A percentile compares a stretch with the other conserved stretches of the same genome.
These are phyloP conservation scores for Carpatolechia fugitivella DNA, from an alignment of 2,888 invertebrate genomes.

Conservation along the genomic window DNA sequence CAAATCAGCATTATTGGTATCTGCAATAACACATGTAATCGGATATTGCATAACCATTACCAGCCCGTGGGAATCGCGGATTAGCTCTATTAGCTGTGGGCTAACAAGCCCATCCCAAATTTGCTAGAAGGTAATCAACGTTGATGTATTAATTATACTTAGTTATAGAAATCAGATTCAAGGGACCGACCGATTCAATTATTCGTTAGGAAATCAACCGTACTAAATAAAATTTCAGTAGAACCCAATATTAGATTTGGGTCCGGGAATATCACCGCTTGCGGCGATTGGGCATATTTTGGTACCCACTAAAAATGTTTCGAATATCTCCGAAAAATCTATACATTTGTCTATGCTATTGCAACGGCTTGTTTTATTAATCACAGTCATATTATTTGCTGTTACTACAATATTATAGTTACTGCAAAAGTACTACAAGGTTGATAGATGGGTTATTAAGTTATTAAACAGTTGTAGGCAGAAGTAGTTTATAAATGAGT, in stretches of 20 bases:
- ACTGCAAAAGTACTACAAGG: too few relatives aligned
- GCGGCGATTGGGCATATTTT: background rate
- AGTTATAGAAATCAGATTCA: background rate
- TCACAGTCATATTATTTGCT: too few relatives aligned
- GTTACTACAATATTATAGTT: too few relatives aligned
- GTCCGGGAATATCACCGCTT: background rate
- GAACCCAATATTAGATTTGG: background rate
- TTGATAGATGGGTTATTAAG: too few relatives aligned
- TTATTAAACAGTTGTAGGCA: too few relatives aligned
- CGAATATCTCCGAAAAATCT: too few relatives aligned
- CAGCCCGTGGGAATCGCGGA: background rate
- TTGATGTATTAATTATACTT: conserved; percentile 1
- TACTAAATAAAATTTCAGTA: background rate
- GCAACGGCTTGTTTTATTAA: too few relatives aligned
- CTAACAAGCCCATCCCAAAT: background rate
- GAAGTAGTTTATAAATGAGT: too few relatives aligned
- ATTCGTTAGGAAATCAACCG: background rate
- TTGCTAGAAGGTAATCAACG: conserved; percentile 4
- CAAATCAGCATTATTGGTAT: background rate
- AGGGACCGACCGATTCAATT: background rate
- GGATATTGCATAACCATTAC: conserved; percentile 12
- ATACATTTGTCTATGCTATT: too few relatives aligned
- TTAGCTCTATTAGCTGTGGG: background rate
- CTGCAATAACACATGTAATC: conserved; percentile 4
- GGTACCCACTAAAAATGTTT: background rate